Conservation (phyloP, 2,113 vertebrate species). For the Perca fluviatilis region DNA sequence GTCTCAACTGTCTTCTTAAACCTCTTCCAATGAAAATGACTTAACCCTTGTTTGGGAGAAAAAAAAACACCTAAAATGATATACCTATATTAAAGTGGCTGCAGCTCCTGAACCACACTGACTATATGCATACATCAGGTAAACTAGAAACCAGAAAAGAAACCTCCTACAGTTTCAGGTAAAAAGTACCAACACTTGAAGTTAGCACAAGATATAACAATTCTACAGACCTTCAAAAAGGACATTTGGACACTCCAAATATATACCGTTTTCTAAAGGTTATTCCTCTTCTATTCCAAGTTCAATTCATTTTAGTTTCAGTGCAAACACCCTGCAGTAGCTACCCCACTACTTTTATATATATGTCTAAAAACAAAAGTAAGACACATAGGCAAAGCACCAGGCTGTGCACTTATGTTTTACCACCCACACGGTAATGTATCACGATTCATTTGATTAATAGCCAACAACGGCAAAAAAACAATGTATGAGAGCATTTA, state of each 20-base stretch:
- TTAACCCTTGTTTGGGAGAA: not conserved
- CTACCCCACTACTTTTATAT: not conserved
- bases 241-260: not conserved
- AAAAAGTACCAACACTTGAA: not conserved
- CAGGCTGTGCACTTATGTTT: conserved; percentile 28
- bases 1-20: not conserved
- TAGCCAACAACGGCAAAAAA: conserved; percentile 27
- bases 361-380: conserved; percentile 4
- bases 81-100: not conserved
- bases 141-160: not conserved
- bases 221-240: not conserved
- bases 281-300: not conserved
- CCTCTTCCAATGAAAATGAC: too few relatives aligned
- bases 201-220: not conserved
- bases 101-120: not conserved
- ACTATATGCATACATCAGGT: not conserved
- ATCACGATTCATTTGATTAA: conserved; percentile 59
- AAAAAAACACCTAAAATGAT: not conserved
- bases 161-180: not conserved
- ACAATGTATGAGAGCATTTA: conserved; percentile 38
- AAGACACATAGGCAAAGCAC: conserved; percentile 24
- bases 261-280: not conserved
- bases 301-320: not conserved
- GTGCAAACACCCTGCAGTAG: not conserved
- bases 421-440: conserved; percentile 46